phyloP scores from a whole-genome alignment of 2,797 vertebrate genomes.

The Eospalax fontanierii region DNA sequence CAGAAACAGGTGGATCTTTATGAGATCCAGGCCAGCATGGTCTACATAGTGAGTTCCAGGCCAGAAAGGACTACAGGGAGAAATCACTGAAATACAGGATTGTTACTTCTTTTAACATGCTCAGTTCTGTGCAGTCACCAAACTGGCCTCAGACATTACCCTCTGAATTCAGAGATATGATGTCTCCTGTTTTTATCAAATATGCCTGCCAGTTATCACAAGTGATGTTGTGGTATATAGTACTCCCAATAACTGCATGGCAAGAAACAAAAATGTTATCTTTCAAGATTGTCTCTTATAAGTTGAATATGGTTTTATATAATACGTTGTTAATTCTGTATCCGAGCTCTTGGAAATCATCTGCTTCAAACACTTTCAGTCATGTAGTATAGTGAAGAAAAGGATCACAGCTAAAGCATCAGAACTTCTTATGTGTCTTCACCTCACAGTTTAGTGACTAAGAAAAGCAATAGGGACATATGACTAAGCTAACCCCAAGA shows the following conservation, averaged over 20 bases:
- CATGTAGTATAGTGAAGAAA: neutral
- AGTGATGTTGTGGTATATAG: neutral
- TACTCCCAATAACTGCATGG: neutral
- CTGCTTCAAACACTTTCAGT: neutral
- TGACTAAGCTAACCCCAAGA: neutral
- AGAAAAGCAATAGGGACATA: neutral
- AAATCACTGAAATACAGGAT: neutral
- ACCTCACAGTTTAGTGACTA: neutral
- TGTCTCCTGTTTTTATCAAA: neutral
- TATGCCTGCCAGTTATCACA: neutral
- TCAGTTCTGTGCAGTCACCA: neutral
- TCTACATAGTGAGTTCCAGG: no score
- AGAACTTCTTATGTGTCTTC: neutral
- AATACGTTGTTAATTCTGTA: neutral
- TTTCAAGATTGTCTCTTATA: neutral
- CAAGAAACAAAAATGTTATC: neutral
- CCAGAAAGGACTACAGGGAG: neutral
- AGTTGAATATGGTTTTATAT: neutral
- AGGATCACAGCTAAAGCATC: neutral
- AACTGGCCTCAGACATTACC: neutral
- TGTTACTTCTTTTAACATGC: neutral
- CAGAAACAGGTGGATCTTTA: no score
- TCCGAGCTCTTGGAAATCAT: neutral
- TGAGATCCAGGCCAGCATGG: no score
- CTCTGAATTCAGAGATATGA: neutral